Conservation (phyloP, 2,113 vertebrate species). For the Sitta europaea region DNA sequence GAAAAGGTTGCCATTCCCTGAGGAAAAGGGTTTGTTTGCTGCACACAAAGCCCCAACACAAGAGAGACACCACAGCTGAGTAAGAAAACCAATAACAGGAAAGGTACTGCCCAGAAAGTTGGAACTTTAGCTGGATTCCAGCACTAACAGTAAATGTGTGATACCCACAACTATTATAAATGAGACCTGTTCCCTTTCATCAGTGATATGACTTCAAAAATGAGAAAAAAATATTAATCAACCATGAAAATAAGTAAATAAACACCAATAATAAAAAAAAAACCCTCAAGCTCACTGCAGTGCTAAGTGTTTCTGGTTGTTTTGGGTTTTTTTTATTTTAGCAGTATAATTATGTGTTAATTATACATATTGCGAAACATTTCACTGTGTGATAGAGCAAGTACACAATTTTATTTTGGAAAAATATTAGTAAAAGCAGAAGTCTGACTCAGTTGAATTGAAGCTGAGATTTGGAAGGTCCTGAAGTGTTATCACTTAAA, state of each 20-base stretch:
- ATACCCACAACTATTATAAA: neutral
- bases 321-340: neutral
- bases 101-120: neutral
- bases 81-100: neutral
- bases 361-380: neutral
- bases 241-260: neutral
- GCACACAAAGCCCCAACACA: neutral
- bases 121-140: neutral
- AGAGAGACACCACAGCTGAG: neutral
- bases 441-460: neutral
- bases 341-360: neutral
- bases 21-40: neutral
- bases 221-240: neutral
- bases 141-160: neutral
- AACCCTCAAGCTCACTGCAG: neutral
- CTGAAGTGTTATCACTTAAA: neutral
- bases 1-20: neutral
- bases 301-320: neutral
- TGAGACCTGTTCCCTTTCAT: neutral
- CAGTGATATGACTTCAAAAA: neutral
- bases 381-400: neutral
- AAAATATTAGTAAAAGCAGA: neutral
- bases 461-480: neutral
- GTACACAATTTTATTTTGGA: neutral
- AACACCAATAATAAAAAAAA: neutral